Evolutionary conservation across 2,113 vertebrate genomes (phyloP), one percentile per base, ranked within the genome.

Genomic region (Indicator indicator): DNA sequence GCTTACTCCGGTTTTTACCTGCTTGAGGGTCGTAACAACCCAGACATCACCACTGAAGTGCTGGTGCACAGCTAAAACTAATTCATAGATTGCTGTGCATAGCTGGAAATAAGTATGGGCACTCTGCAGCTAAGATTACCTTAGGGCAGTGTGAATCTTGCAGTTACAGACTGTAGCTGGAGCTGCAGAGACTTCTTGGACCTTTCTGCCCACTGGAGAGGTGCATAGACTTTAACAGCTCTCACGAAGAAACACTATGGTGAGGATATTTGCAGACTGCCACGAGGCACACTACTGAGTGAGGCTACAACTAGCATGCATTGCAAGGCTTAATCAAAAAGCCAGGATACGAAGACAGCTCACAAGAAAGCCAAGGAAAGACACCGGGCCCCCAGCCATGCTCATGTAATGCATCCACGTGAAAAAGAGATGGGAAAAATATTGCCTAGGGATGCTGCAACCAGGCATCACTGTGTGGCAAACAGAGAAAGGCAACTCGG

Each of bases 171-270:
- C 83, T 81, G 2, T 26, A 88, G 73, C 18, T 67, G 69, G 36
- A 88, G n/a, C 74, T 55, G 33, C 60, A 42, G 42, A 88, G n/a
- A 76, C 16, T 73, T 38, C 48, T 56, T 68, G 70, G 75, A 71
- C 52, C 48, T 40, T 78, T 70, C 44, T n/a, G n/a, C 44, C 58
- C 52, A 42, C 60, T 27, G 36, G 48, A 11, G 68, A 71, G 58
- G n/a, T 27, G 46, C 26, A 26, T 0, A 38, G 59, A 44, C 27
- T 73, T 62, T 50, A 65, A 30, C 81, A 69, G n/a, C 52, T 77
- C 38, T 77, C 1, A 0, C 24, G 23, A 88, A 73, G 75, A 64
- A 80, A 73, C 16, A 38, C 11, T 42, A 50, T 0, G 0, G 12
- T 20, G 16, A 81, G 79, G 36, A 11, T 80, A 62, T 28, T 46